These are phyloP conservation scores for Conus ventricosus DNA, from an alignment of 1,140 invertebrate species.

Conservation along the genomic window DNA sequence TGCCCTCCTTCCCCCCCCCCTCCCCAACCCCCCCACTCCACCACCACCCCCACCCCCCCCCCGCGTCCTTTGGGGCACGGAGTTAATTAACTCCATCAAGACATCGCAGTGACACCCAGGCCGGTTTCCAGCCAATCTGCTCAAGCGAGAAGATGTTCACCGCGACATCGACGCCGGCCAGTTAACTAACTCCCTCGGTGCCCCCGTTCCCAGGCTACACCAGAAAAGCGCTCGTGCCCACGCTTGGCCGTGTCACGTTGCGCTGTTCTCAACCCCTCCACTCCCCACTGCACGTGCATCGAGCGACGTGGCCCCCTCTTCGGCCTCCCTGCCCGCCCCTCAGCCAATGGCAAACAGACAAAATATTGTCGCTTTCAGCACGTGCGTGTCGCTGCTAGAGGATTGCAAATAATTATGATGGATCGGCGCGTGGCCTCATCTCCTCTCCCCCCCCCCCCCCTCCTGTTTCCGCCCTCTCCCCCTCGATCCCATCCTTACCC, in stretches of 20 bases:
- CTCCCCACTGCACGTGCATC: background rate
- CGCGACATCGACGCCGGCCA: constrained; percentile 19
- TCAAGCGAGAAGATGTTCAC: constrained; percentile 19
- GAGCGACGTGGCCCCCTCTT: background rate
- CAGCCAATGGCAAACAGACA: constrained; percentile 33
- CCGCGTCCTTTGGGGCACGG: background rate
- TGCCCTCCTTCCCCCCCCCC: too few relatives aligned
- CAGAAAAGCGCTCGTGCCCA: background rate
- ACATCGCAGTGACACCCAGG: background rate
- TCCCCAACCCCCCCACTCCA: too few relatives aligned
- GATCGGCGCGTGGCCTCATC: constrained; percentile 25
- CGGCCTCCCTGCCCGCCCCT: background rate
- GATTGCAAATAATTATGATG: constrained; percentile 38
- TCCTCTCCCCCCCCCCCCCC: background rate
- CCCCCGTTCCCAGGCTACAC: background rate
- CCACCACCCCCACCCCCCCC: too few relatives aligned
- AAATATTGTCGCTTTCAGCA: constrained; percentile 38
- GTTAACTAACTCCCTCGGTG: constrained; percentile 10
- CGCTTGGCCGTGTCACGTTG: background rate
- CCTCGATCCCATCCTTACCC: too few relatives aligned
- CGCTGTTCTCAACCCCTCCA: background rate
- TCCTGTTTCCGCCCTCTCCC: too few relatives aligned
- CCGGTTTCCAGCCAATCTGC: background rate
- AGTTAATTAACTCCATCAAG: constrained; percentile 19
- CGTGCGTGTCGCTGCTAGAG: constrained; percentile 31